phyloP scores from a whole-genome alignment of 1,140 invertebrate genomes.

The Heliothis virescens region DNA sequence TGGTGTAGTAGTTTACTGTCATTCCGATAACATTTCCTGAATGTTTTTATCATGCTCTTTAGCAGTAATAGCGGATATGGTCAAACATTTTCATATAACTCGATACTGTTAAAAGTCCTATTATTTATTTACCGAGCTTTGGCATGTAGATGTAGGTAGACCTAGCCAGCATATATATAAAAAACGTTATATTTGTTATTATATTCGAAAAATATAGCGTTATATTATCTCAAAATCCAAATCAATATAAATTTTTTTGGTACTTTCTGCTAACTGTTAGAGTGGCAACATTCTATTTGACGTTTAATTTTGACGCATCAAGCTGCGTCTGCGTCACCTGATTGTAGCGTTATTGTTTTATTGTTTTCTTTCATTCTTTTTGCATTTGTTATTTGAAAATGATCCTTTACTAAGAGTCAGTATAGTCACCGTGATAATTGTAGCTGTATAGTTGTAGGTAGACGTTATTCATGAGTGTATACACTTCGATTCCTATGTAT shows the following conservation, averaged over 20 bases:
- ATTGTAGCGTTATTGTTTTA: conserved; percentile 15
- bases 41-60: too few species aligned
- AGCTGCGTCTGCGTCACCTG: conserved; percentile 36
- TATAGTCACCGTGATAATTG: conserved; percentile 39
- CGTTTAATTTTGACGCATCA: neutral
- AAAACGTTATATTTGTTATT: too few species aligned
- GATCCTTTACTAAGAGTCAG: conserved; percentile 1
- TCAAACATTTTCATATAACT: too few species aligned
- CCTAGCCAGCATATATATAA: too few species aligned
- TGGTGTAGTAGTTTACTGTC: neutral
- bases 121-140: too few species aligned
- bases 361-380: conserved; percentile 30
- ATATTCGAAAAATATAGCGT: too few species aligned
- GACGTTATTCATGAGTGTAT: neutral
- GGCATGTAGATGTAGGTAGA: too few species aligned
- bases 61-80: too few species aligned
- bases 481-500: neutral
- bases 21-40: neutral
- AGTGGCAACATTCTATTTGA: conserved; percentile 12
- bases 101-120: too few species aligned
- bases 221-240: neutral
- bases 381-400: neutral
- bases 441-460: neutral
- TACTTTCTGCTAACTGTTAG: neutral
- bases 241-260: neutral